Base-by-base conservation (phyloP, 2,888 invertebrate species). In the Rhorus exstirpatorius region DNA sequence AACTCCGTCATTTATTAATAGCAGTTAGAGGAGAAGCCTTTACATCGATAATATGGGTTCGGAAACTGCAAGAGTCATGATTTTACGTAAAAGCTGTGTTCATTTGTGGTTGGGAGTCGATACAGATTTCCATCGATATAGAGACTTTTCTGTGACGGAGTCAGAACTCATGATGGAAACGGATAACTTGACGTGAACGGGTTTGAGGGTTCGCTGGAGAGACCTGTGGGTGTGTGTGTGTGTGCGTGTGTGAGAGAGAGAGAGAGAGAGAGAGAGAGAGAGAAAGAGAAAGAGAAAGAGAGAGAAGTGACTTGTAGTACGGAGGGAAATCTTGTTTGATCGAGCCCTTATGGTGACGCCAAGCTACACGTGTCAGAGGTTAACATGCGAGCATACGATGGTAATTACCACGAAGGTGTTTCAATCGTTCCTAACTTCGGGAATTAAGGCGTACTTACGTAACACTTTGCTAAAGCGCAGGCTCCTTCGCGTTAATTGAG, bases 311-410 rank as follows among this genome's bases (percentile, higher is more conserved):
- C 3, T 31, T 6, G 31, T 31, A 31, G 6, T 21, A 14, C 63
- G n/a, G 24, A 60, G 41, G 21, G 61, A 72, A 72, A 72, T 61
- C n/a, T 72, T 21, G 51, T 35, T 38, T 35, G 8, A 8, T 35
- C 1, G 46, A 58, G 55, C 17, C 19, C 8, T 24, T 58, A 19
- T 31, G 46, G 3, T 12, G 21, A 14, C 7, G 51, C 68, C 3
- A 10, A 1, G 21, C 17, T 21, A 31, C 31, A 60, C 21, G 31
- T 35, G 21, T 10, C 14, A 21, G 51, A 49, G 72, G 31, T 31
- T 35, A 21, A 60, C 19, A 38, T 10, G 31, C 12, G 14, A 41
- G 35, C 8, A 12, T 24, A 35, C 35, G 21, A 19, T 51, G 12
- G 49, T 61, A 72, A 72, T 61, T 38, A 21, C 49, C 46, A 49